These are phyloP conservation scores for Hemichromis elongatus DNA, from an alignment of 2,113 vertebrate genomes.

Conservation along the genomic window DNA sequence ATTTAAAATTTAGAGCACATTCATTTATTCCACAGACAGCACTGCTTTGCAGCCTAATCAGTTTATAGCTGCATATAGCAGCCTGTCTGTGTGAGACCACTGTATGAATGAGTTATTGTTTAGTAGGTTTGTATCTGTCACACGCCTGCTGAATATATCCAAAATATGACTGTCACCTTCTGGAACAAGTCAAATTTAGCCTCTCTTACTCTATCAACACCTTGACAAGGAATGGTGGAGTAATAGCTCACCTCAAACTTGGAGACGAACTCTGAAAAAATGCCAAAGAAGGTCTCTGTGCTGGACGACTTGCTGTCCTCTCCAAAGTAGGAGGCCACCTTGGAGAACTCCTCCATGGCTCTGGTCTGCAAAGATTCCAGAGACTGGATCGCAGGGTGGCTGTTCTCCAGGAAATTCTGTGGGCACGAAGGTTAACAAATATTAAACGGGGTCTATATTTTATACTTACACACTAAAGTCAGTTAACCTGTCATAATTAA, in stretches of 20 bases:
- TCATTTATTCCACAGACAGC: background rate
- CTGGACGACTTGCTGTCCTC: slow-evolving; percentile 89
- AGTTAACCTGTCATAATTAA: background rate
- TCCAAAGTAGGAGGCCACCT: slow-evolving; percentile 88
- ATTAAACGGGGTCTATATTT: background rate
- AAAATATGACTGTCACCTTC: background rate
- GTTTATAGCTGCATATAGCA: slow-evolving; percentile 19
- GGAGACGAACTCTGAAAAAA: slow-evolving; percentile 92
- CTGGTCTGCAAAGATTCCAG: slow-evolving; percentile 87
- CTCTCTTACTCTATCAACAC: background rate
- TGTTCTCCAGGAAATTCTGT: slow-evolving; percentile 92
- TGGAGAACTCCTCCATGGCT: slow-evolving; percentile 89
- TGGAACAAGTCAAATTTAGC: background rate
- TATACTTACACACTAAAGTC: background rate
- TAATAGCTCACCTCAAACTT: slow-evolving; percentile 89
- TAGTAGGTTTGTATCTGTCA: background rate
- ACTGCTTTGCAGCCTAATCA: background rate
- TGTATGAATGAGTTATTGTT: background rate
- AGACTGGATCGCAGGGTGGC: slow-evolving; percentile 83
- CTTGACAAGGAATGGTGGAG: background rate
- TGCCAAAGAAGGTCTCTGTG: slow-evolving; percentile 93
- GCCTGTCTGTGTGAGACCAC: background rate
- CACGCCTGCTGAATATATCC: background rate
- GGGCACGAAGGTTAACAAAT: slow-evolving; percentile 53
- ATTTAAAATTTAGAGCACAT: background rate